Evolutionary conservation across 2,888 invertebrate genomes (phyloP), one percentile per base, ranked within the genome.

Genomic region (Acanthosepion esculentum): DNA sequence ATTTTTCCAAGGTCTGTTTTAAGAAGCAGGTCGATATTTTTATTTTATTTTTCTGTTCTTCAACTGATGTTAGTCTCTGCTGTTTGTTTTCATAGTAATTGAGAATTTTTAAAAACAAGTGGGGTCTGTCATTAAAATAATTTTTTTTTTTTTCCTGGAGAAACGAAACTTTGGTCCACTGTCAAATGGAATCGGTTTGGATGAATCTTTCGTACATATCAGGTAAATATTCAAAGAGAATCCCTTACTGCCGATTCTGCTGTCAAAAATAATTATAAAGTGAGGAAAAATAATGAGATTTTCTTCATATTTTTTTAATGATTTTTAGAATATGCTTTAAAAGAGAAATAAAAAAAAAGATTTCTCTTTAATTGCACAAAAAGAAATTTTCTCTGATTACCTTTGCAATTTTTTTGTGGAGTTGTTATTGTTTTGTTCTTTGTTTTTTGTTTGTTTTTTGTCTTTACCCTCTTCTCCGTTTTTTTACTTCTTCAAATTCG

Each of bases 131-230:
- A 15, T 78, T n/a, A 33, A 78, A 33, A n/a, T 20, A n/a, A 15
- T 18, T 15, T 78, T n/a, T 23, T n/a, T n/a, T 41, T 41, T 41
- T 41, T 41, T 41, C 41, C 5, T 15, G 15, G n/a, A n/a, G 12
- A 12, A 78, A 78, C n/a, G 18, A 78, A 78, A 78, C 15, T 78
- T 78, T 78, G 78, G 78, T 78, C 78, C n/a, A n/a, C 78, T 12
- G 78, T 78, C 18, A 78, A n/a, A 78, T 78, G 78, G n/a, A n/a
- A 78, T 78, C n/a, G 78, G n/a, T 78, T 78, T 78, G 78, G 78
- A 78, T 33, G 33, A 78, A 78, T 78, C 15, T 33, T 78, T 78
- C 33, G 78, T 78, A 15, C n/a, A 15, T 33, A n/a, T 15, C 12
- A 3, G 10, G n/a, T 12, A n/a, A n/a, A 29, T n/a, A 78, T 33